Evolutionary conservation across 2,113 vertebrate species (phyloP).

Genomic region (Argyrosomus japonicus): DNA sequence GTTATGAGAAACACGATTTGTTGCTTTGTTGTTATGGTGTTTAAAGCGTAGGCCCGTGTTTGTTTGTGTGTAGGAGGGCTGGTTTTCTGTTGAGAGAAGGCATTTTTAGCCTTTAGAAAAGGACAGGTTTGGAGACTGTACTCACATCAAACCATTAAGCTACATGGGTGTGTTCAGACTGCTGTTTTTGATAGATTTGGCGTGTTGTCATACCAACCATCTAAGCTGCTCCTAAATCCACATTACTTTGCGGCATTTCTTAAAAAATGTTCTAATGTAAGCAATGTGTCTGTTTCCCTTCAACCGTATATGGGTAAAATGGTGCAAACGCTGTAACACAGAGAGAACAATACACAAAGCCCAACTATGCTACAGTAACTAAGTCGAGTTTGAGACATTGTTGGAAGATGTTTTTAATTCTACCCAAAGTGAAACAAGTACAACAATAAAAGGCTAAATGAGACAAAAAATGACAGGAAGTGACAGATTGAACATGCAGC

Average conservation of each 20-base stretch:
- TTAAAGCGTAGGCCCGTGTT: not conserved
- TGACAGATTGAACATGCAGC: not conserved
- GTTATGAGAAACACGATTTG: not conserved
- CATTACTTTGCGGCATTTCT: not conserved
- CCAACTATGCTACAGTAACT: not conserved
- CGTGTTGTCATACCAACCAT: not conserved
- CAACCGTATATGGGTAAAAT: not conserved
- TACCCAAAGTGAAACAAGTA: not conserved
- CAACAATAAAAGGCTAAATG: constrained; percentile 5
- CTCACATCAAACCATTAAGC: not conserved
- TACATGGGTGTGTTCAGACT: no score
- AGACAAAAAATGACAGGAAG: constrained; percentile 8
- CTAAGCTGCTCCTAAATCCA: not conserved
- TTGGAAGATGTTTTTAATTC: not conserved
- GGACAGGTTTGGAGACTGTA: not conserved
- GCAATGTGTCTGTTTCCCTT: not conserved
- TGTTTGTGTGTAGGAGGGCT: not conserved
- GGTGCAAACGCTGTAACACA: not conserved
- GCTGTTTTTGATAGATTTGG: no score
- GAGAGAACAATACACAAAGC: not conserved
- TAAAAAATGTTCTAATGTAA: not conserved
- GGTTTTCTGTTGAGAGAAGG: not conserved
- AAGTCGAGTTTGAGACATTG: no score
- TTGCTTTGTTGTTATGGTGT: not conserved
- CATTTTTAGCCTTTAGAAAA: not conserved